Base-by-base conservation (phyloP, 2,797 vertebrate species). In the Sebastes umbrosus region DNA sequence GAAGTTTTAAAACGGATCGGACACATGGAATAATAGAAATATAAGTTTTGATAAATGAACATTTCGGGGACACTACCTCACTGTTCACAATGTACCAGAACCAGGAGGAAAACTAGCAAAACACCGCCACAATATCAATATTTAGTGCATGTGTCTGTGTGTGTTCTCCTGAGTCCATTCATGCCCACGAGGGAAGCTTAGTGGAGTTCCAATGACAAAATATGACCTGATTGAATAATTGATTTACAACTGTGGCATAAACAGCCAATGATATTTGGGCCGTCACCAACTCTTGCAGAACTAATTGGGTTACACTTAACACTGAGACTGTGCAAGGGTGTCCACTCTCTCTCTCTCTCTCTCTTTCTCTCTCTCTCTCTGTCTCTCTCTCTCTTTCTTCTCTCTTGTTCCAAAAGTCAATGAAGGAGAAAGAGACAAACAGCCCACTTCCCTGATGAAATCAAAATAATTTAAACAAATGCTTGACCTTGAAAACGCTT, bases 251-350 rank as follows among this genome's bases (percentile, higher is more conserved):
- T 68, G n/a, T 8, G 14, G 66, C 73, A 46, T 64, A 46, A 81
- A 68, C 58, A 70, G 63, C 68, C 73, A 72, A 50, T 90, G 68
- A 62, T 73, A 63, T 86, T 80, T 83, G 64, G 75, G 73, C 76
- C 6, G 5, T 31, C 64, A 68, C 71, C 88, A 76, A 69, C 55
- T 77, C 83, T 32, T 31, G 77, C 69, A 70, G 84, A 79, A 69
- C 69, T 85, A 87, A 90, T 85, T 87, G 77, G 82, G 90, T 87
- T 90, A 85, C 18, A 46, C 67, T 73, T 54, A 80, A 75, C 46
- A 46, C 34, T 3, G 67, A 62, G 54, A 8, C 16, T 39, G 60
- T 10, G 50, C 18, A 78, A 73, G 69, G 65, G 8, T 16, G 24
- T 72, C 10, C 59, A 73, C n/a, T 22, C 60, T n/a, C 52, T 22